Conservation (phyloP, 2,797 vertebrate species). For the Onychomys leucogaster region DNA sequence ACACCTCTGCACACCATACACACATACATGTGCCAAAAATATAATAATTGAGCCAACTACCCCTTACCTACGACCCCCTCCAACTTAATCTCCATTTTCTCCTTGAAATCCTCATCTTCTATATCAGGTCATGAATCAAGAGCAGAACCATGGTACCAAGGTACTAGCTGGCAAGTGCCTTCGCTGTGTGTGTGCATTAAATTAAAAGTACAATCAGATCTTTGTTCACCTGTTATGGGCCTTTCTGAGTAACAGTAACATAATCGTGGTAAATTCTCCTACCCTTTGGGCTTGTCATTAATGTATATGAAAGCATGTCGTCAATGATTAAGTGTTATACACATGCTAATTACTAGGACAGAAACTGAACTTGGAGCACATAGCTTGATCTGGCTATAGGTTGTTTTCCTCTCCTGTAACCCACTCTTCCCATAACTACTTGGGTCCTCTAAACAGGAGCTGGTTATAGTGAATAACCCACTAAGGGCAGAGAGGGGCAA, state of each 20-base stretch:
- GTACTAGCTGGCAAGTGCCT: neutral
- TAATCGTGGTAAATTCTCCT: conserved; percentile 32
- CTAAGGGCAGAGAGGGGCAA: neutral
- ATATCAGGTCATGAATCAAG: conserved; percentile 30
- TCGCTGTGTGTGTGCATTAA: neutral
- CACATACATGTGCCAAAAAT: neutral
- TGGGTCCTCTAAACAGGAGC: conserved; percentile 47
- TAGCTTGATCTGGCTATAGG: conserved; percentile 25
- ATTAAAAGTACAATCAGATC: neutral
- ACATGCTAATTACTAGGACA: conserved; percentile 42
- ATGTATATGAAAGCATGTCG: neutral
- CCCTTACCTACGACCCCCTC: neutral
- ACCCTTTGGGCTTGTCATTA: conserved; percentile 27
- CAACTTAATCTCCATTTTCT: neutral
- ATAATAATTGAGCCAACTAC: neutral
- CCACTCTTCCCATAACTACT: neutral
- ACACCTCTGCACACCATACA: neutral
- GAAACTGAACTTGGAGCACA: neutral
- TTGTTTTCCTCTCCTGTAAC: conserved; percentile 28
- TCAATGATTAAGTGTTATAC: conserved; percentile 58
- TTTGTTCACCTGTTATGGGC: conserved; percentile 39
- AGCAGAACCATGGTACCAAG: neutral
- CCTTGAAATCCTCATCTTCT: conserved; percentile 19
- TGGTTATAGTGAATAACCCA: neutral
- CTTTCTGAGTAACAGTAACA: conserved; percentile 32